phyloP scores from a whole-genome alignment of 2,113 vertebrate species.

The Cebus imitator region DNA sequence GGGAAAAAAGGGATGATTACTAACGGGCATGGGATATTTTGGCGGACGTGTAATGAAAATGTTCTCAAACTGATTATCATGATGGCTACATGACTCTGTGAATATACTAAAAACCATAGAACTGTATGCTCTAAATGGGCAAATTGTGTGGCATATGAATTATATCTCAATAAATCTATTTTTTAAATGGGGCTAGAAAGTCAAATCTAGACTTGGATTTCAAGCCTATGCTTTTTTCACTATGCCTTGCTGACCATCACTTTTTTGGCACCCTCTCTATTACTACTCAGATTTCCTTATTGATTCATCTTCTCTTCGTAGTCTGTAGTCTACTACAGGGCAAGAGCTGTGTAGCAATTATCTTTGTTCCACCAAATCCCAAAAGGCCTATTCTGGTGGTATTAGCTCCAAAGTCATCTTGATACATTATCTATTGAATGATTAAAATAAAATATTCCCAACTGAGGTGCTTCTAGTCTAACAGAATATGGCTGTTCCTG shows the following conservation, averaged over 20 bases:
- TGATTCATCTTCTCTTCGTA: background rate
- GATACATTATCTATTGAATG: background rate
- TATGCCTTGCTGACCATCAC: background rate
- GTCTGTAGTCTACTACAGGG: background rate
- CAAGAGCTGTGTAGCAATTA: background rate
- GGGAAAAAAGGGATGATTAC: background rate
- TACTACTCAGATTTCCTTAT: background rate
- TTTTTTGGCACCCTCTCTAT: background rate
- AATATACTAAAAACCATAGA: background rate
- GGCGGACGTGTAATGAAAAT: background rate
- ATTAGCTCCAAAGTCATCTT: background rate
- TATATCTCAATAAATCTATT: background rate
- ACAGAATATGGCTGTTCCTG: background rate
- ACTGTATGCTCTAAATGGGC: background rate
- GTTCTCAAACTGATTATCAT: background rate
- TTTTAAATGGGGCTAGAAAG: background rate
- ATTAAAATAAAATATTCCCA: background rate
- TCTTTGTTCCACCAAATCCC: background rate
- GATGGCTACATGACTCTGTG: background rate
- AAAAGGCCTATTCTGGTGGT: background rate
- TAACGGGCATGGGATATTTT: background rate
- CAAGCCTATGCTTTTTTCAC: background rate
- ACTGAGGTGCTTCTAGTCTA: background rate
- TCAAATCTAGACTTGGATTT: background rate
- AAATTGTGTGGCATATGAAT: background rate